These are phyloP conservation scores for cattle (Bos taurus) DNA, from an alignment of 2,113 vertebrate species.

Conservation along the genomic window ARS-UCD2.0 NC_037344.1:41267001-41267500, in stretches of 20 bases:
- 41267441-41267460: conserved; percentile 3
- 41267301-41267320: conserved; percentile 32
- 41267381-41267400: not conserved
- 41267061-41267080: not conserved
- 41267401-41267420: conserved; percentile 38
- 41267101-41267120: not conserved
- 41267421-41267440: not conserved
- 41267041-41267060: not conserved
- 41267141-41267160: not conserved
- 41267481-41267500: conserved; percentile 29
- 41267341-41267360: conserved; percentile 37
- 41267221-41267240: conserved; percentile 20
- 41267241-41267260: conserved; percentile 38
- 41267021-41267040: not conserved
- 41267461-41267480: not conserved
- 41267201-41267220: not conserved
- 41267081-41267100: not conserved
- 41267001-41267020: not conserved
- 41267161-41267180: not conserved
- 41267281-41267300: conserved; percentile 6
- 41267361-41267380: not conserved
- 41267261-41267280: not conserved
- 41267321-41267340: conserved; percentile 36
- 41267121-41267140: not conserved
- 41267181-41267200: not conserved